These are phyloP conservation scores for Myzus persicae DNA, from an alignment of 1,140 invertebrate genomes.

Conservation along the genomic window DNA sequence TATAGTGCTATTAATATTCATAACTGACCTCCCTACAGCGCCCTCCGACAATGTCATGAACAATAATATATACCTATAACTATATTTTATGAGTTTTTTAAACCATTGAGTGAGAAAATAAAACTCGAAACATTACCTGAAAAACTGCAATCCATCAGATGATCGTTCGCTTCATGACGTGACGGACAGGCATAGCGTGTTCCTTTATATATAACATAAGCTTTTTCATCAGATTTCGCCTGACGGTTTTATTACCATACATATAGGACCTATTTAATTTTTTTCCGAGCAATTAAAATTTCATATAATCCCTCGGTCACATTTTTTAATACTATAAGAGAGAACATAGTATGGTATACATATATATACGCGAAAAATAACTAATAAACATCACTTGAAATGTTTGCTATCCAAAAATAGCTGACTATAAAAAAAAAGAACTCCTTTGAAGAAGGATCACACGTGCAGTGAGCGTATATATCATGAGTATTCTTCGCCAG, in stretches of 20 bases:
- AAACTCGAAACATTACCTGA: background rate
- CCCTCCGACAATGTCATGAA: background rate
- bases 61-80: background rate
- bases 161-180: conserved; percentile 27
- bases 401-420: background rate
- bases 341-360: background rate
- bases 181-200: conserved; percentile 18
- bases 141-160: conserved; percentile 32
- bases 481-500: background rate
- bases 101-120: conserved; percentile 1
- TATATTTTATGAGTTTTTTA: background rate
- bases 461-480: background rate
- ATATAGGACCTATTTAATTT: background rate
- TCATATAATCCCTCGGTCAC: background rate
- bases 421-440: background rate
- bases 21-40: background rate
- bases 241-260: background rate
- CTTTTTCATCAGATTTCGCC: conserved; percentile 17
- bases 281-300: conserved; percentile 16
- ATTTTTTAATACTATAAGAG: background rate
- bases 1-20: conserved; percentile 16
- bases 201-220: background rate
- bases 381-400: background rate
- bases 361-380: background rate
- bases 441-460: conserved; percentile 8